phyloP scores from a whole-genome alignment of 2,113 vertebrate species.

The Fulmarus glacialis region DNA sequence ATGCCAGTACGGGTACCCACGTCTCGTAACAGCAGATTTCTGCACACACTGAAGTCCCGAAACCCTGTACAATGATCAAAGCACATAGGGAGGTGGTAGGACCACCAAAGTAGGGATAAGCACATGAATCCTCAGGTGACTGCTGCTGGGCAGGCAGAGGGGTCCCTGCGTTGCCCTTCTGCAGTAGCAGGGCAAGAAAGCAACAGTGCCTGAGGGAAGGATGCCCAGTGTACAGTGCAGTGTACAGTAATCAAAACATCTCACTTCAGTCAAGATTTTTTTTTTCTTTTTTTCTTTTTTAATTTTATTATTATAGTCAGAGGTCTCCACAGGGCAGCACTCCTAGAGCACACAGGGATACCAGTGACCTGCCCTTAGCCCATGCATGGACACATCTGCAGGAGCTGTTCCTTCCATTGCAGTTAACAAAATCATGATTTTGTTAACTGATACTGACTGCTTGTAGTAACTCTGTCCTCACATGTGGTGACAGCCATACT shows the following conservation, averaged over 20 bases:
- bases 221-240: background rate
- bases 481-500: accelerated
- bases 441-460: background rate
- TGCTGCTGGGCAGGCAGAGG: background rate
- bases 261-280: background rate
- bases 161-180: accelerated
- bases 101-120: background rate
- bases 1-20: accelerated
- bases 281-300: too few species aligned
- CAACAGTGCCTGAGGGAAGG: accelerated
- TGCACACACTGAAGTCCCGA: accelerated
- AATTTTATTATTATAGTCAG: background rate
- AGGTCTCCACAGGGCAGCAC: background rate
- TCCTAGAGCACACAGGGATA: background rate
- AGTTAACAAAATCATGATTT: background rate
- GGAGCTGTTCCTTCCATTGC: background rate
- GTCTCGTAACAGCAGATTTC: background rate
- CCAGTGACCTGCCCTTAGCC: background rate
- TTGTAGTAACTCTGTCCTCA: background rate
- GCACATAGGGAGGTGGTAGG: accelerated
- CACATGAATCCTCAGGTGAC: background rate
- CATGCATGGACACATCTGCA: too few species aligned
- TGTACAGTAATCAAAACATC: background rate
- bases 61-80: background rate
- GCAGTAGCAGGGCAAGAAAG: background rate